Evolutionary conservation across 1,140 invertebrate genomes (phyloP).

Genomic region (Eumaeus atala): DNA sequence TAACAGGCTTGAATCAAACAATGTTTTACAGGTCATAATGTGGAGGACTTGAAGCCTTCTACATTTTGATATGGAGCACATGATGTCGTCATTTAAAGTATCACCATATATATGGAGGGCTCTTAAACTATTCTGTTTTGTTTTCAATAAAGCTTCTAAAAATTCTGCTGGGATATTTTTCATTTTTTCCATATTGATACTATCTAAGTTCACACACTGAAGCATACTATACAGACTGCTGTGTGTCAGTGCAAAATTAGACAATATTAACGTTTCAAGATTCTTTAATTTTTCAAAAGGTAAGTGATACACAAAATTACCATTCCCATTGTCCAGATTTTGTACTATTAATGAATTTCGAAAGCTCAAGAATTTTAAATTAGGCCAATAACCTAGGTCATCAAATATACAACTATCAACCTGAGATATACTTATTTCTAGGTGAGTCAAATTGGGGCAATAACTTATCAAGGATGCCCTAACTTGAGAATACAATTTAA

Average conservation of each 20-base stretch:
- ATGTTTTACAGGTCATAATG: conserved; percentile 71
- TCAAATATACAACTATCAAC: conserved; percentile 72
- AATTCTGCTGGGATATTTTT: conserved; percentile 72
- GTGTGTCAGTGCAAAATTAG: conserved; percentile 69
- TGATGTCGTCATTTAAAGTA: conserved; percentile 69
- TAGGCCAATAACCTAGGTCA: conserved; percentile 67
- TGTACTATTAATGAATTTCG: conserved; percentile 69
- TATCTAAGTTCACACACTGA: conserved; percentile 61
- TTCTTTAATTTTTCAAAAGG: conserved; percentile 67
- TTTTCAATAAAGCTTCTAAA: conserved; percentile 60
- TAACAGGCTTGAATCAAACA: conserved; percentile 70
- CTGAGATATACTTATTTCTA: conserved; percentile 74
- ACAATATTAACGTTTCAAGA: conserved; percentile 65
- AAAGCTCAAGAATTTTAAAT: conserved; percentile 71
- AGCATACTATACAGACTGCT: conserved; percentile 68
- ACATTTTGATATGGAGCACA: conserved; percentile 66
- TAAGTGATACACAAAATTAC: conserved; percentile 67
- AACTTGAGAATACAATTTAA: conserved; percentile 72
- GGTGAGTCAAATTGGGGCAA: conserved; percentile 70
- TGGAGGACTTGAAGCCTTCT: conserved; percentile 60
- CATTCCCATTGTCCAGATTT: conserved; percentile 58
- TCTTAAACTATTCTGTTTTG: conserved; percentile 56
- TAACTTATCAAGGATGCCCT: conserved; percentile 66
- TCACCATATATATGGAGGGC: conserved; percentile 70
- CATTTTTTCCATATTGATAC: conserved; percentile 74